Evolutionary conservation across 2,888 invertebrate species (phyloP), one percentile per base, ranked within the genome.

Genomic region (Spodoptera picta): DNA sequence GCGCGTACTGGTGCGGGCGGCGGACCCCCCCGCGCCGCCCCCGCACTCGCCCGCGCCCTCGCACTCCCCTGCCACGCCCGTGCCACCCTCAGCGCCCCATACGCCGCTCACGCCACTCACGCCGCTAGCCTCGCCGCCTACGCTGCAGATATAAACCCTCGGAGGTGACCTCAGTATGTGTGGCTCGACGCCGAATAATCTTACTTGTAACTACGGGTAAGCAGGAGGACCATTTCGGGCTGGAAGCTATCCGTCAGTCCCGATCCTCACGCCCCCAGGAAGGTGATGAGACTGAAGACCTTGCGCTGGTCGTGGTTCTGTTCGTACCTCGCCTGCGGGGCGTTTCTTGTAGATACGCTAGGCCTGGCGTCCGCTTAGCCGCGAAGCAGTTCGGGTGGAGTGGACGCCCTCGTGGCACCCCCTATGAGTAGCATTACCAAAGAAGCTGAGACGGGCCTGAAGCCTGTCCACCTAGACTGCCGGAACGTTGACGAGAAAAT

Each of bases 1-100:
- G 77, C 94, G 96, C 60, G 96, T 96, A 60, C 93, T 97, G 88
- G 95, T 97, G 61, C 96, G 97, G 82, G 96, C 97, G 9, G 97
- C 97, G 3, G 94, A 94, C 63, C 94, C 93, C 90, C 90, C 92
- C 9, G 80, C 84, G 53, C 80, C 83, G 11, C 78, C 81, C 27
- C 89, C 88, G 59, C 80, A 87, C 1, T 89, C 90, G 1, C 83
- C 81, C 27, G 90, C 88, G 59, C 80, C 88, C 1, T 89, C 90
- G 1, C 83, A 87, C 41, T 90, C 92, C 0, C 89, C 92, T 54
- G 84, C 87, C 46, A 90, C 90, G 0, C 81, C 90, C 19, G 90
- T 91, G 10, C 87, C 93, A 4, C 90, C 90, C 12, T 88, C 91
- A 4, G 75, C 92, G 0, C 93, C 94, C 3, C 81, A 90, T 61